Base-by-base conservation (phyloP, 2,113 vertebrate species). In the Poecilia latipinna region DNA sequence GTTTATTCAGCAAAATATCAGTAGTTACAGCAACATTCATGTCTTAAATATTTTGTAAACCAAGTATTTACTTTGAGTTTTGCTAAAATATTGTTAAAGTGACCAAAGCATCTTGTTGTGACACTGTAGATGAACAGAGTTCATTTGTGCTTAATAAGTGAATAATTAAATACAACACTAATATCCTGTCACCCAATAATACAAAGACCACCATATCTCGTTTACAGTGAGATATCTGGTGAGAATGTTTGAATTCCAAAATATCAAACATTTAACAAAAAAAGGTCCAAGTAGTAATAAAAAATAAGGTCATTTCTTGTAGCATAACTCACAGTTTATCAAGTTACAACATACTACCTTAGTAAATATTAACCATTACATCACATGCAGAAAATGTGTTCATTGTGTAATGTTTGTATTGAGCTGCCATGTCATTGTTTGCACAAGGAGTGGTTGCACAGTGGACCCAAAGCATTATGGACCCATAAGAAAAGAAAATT, bases 401-500 rank as follows among this genome's bases (percentile, higher is more conserved):
- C 33, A 31, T 15, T 33, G 64, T 61, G 37, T 35, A 32, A 39
- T 63, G 39, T 86, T 80, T 82, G 61, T 72, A 67, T 72, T 80
- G 31, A 83, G 83, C 87, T 90, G 85, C 74, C 74, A 28, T 32
- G 42, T 74, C 61, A 79, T 74, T 65, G 75, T 72, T 80, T 29
- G 74, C 82, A 91, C 72, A 83, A 75, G 63, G 32, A 77, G 67
- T 42, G 42, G 26, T 64, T 89, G 83, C 80, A 86, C 73, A 89
- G 78, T 78, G 61, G 74, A 72, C 78, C 61, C 17, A 79, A 77
- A 63, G 66, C 26, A 86, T 79, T 42, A 82, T 13, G 1, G 72
- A 67, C 51, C 28, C 19, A 51, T 68, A 24, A 67, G 68, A 77
- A 79, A 44, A 79, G 4, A 28, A 1, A n/a, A 74, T 78, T 39